Base-by-base conservation (phyloP, 1,140 invertebrate genomes). In the Nephila pilipes region DNA sequence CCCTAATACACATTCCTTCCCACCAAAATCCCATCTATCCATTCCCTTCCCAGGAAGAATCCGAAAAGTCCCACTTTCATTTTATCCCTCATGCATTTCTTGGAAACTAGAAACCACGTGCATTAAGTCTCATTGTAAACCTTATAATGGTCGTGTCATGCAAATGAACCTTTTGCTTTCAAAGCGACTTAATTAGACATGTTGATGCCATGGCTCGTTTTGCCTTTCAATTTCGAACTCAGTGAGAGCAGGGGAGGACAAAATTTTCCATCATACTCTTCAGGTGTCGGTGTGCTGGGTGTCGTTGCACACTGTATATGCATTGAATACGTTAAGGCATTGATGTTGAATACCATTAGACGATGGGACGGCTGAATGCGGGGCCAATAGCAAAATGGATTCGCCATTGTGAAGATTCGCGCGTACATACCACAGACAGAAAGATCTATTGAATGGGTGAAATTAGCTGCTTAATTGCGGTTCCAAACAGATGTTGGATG, bases 161-260 rank as follows among this genome's bases (percentile, higher is more conserved):
- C 83, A 85, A 85, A 85, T 85, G 83, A 85, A 60, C n/a, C 83
- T 10, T 85, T 60, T 85, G 83, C 83, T 85, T 85, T 85, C 55
- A 85, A 85, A 55, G 83, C 54, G 55, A 60, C 83, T 85, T 85
- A 85, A 85, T 85, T 85, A 85, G 83, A 85, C n/a, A 85, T 85
- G 83, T 85, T 85, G 83, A 85, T 85, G 54, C 57, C 25, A 16
- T 8, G n/a, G n/a, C 83, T 85, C 69, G 69, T 75, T 75, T 75
- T 75, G 69, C 69, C 69, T 75, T 75, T 75, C 69, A 75, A 75
- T 75, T 75, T 75, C 69, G 63, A 60, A 58, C 22, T 14, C 16
- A 58, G 57, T 14, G 58, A 5, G 58, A 14, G 63, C 22, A 2
- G 63, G 25, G 10, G 60, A 8, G 60, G 63, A 65, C 80, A 81